A percentile compares a stretch with the other conserved stretches of the same genome.
Conservation (phyloP, 2,113 vertebrate genomes). For the Gila orcuttii region DNA sequence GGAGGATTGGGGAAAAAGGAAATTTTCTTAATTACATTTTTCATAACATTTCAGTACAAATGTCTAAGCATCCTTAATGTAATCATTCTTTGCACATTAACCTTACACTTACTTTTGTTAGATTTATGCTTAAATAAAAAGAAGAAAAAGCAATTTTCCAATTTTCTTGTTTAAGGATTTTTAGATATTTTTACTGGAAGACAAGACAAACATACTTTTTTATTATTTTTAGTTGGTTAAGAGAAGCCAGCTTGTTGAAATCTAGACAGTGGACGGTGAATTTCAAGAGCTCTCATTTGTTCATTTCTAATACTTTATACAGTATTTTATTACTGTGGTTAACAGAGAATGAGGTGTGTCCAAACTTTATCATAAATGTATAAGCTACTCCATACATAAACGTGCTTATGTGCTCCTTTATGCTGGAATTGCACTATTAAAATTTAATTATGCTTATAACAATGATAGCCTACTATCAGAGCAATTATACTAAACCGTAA, state of each 20-base stretch:
- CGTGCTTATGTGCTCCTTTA: background rate
- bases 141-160: too few relatives aligned
- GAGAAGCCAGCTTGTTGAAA: too few relatives aligned
- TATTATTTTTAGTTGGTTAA: too few relatives aligned
- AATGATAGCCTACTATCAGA: constrained; percentile 7
- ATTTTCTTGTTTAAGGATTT: too few relatives aligned
- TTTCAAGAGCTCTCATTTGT: background rate
- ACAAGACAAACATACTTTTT: too few relatives aligned
- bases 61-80: too few relatives aligned
- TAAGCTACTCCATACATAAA: too few relatives aligned
- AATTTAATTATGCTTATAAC: background rate
- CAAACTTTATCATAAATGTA: background rate
- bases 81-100: too few relatives aligned
- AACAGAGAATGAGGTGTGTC: background rate
- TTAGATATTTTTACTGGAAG: too few relatives aligned
- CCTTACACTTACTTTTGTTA: too few relatives aligned
- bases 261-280: background rate
- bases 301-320: background rate
- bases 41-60: background rate
- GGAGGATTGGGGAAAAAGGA: background rate
- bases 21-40: background rate
- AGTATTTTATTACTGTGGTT: background rate
- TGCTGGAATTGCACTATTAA: background rate
- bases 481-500: constrained; percentile 8
- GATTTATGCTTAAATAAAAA: too few relatives aligned